A percentile compares a stretch with the other conserved stretches of the same genome.
These are phyloP conservation scores for Lutra lutra DNA, from an alignment of 2,797 vertebrate genomes.

Conservation along the genomic window DNA sequence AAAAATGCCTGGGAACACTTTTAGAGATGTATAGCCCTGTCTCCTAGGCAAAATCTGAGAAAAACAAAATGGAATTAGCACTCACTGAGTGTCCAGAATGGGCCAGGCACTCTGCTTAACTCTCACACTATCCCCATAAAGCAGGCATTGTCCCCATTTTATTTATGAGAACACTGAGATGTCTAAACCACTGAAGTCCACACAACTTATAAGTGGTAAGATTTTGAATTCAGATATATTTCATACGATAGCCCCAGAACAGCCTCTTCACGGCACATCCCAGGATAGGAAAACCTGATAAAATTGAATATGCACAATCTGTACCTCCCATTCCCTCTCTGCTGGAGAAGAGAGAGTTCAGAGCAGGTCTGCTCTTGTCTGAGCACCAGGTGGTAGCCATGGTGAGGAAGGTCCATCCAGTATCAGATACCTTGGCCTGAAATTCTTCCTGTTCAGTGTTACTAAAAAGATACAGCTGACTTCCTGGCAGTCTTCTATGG, in stretches of 20 bases:
- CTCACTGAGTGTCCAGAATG: neutral
- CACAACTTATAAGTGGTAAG: neutral
- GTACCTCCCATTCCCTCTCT: neutral
- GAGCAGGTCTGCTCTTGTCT: neutral
- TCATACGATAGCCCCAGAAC: neutral
- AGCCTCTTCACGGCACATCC: neutral
- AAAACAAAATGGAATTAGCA: slow-evolving; percentile 1
- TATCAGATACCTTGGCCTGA: neutral
- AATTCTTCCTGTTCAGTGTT: neutral
- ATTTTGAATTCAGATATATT: neutral
- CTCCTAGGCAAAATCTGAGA: slow-evolving; percentile 8
- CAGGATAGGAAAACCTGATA: neutral
- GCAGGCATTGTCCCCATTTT: neutral
- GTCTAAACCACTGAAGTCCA: neutral
- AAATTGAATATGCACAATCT: neutral
- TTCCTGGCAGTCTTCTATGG: neutral
- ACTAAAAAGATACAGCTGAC: neutral
- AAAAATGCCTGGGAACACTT: neutral
- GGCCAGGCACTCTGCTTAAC: neutral
- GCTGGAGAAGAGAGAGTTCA: neutral
- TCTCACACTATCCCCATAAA: neutral
- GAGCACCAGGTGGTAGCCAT: neutral
- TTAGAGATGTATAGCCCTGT: neutral
- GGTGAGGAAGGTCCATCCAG: neutral
- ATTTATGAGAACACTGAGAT: neutral